phyloP scores from a whole-genome alignment of 2,888 invertebrate genomes.

The Biston stratarius region DNA sequence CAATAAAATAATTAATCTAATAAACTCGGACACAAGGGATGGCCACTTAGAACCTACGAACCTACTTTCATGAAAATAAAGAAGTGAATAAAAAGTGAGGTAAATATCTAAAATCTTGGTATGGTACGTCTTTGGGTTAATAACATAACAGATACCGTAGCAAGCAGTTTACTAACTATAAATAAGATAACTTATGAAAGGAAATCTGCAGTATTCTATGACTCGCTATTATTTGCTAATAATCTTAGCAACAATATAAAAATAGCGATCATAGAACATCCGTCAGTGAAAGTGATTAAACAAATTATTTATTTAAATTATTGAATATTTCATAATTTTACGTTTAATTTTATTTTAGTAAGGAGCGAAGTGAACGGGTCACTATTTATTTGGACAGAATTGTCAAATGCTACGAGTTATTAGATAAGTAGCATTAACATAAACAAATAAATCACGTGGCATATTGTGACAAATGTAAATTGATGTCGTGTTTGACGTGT shows the following conservation, averaged over 20 bases:
- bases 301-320: slow-evolving; percentile 55
- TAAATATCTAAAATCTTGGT: no score
- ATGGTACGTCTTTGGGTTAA: no score
- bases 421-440: slow-evolving; percentile 31
- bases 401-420: slow-evolving; percentile 27
- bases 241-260: background rate
- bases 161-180: background rate
- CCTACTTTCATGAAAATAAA: no score
- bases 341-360: slow-evolving; percentile 31
- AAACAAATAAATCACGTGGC: slow-evolving; percentile 53
- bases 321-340: slow-evolving; percentile 54
- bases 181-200: background rate
- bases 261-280: slow-evolving; percentile 35
- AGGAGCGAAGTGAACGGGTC: slow-evolving; percentile 54
- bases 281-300: slow-evolving; percentile 57
- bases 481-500: slow-evolving; percentile 8
- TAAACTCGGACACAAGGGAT: no score
- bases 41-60: no score
- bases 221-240: slow-evolving; percentile 2
- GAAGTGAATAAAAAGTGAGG: no score
- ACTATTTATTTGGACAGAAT: slow-evolving; percentile 49
- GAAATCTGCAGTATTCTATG: background rate
- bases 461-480: slow-evolving; percentile 39
- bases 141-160: background rate
- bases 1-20: no score